These are phyloP conservation scores for Esperia sulphurella DNA, from an alignment of 2,888 invertebrate genomes.

Conservation along the genomic window DNA sequence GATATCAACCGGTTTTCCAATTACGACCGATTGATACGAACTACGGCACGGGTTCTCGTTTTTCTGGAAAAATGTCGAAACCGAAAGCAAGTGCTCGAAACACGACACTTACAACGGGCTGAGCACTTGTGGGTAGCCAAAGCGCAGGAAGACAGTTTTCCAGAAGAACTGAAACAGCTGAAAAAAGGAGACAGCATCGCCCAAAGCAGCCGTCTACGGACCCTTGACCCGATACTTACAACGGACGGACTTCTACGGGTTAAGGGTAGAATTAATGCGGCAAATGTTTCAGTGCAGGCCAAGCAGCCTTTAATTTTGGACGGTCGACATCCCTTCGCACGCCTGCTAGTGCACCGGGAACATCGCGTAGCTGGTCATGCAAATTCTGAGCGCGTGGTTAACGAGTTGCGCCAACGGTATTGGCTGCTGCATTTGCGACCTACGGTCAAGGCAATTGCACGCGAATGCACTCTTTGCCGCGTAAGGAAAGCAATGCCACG, in stretches of 20 bases:
- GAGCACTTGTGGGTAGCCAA: not conserved
- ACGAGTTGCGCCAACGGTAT: conserved; percentile 21
- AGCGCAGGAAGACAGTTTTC: too few relatives aligned
- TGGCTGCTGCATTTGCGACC: conserved; percentile 19
- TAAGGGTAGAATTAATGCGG: too few relatives aligned
- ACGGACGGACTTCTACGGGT: too few relatives aligned
- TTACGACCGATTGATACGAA: not conserved
- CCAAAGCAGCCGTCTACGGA: too few relatives aligned
- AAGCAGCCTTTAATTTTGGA: not conserved
- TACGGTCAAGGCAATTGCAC: not conserved
- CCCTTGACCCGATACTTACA: too few relatives aligned
- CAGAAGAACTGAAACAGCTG: too few relatives aligned
- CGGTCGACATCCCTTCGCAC: conserved; percentile 9
- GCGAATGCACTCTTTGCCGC: too few relatives aligned
- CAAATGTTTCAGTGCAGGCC: not conserved
- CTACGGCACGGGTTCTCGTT: not conserved
- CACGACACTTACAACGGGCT: not conserved
- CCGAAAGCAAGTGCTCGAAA: not conserved
- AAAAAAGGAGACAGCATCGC: too few relatives aligned
- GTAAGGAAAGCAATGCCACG: too few relatives aligned
- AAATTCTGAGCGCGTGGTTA: conserved; percentile 6
- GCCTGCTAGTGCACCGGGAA: not conserved
- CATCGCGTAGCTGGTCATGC: not conserved
- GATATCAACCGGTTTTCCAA: too few relatives aligned
- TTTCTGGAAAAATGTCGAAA: not conserved